Conservation (phyloP, 2,113 vertebrate species). For the Petaurus breviceps region DNA sequence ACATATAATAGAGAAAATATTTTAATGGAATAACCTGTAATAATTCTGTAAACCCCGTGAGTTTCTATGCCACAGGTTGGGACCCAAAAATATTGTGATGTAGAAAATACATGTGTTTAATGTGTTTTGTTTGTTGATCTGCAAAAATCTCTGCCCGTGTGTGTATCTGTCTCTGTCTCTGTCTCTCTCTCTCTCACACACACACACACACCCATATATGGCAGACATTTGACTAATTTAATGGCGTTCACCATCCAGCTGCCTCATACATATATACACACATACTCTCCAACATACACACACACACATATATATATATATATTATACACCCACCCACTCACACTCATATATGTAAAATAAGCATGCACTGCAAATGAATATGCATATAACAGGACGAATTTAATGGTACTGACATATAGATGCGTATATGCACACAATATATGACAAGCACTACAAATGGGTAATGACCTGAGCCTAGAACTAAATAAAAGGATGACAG, state of each 20-base stretch:
- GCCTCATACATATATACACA: too few species aligned
- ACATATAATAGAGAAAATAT: not conserved
- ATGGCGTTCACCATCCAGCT: not conserved
- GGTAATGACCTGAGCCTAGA: not conserved
- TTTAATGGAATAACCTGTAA: not conserved
- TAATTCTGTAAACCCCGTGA: not conserved
- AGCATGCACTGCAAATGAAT: not conserved
- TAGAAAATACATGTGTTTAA: not conserved
- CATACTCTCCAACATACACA: too few species aligned
- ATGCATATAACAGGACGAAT: not conserved
- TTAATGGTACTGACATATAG: not conserved
- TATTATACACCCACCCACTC: too few species aligned
- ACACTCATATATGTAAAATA: not conserved
- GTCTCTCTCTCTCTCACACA: too few species aligned
- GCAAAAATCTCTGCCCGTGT: not conserved
- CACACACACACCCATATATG: too few species aligned
- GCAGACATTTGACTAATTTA: not conserved
- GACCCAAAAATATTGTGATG: not conserved
- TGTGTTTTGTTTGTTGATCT: not conserved
- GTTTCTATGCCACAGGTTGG: not conserved
- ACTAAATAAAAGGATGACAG: not conserved
- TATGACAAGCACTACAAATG: not conserved
- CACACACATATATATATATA: too few species aligned
- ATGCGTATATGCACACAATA: not conserved
- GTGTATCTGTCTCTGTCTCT: not conserved